Evolutionary conservation across 2,888 invertebrate genomes (phyloP).

Genomic region (Torymus aiolomorphi): DNA sequence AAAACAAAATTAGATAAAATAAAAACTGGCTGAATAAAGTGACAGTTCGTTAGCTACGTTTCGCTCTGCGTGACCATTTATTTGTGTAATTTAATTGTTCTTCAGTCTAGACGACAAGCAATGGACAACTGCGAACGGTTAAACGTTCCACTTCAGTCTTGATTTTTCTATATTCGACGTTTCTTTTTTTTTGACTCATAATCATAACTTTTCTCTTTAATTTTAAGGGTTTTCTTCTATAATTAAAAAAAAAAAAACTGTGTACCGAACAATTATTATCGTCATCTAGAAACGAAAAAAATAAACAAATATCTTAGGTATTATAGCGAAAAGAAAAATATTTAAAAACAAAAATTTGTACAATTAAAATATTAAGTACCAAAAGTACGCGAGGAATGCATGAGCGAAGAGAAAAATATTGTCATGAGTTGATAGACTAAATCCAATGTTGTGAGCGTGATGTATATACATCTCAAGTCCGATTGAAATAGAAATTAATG

Average conservation of each 20-base stretch:
- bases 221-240: constrained; percentile 54
- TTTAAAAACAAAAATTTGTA: constrained; percentile 69
- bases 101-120: constrained; percentile 40
- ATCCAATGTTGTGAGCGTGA: constrained; percentile 43
- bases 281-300: constrained; percentile 58
- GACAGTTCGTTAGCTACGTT: too few relatives aligned
- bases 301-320: constrained; percentile 62
- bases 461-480: constrained; percentile 45
- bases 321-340: constrained; percentile 65
- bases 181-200: constrained; percentile 31
- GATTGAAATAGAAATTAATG: constrained; percentile 39
- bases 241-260: constrained; percentile 52
- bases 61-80: constrained; percentile 25
- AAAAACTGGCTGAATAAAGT: too few relatives aligned
- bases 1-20: too few relatives aligned
- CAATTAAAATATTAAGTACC: constrained; percentile 71
- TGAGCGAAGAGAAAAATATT: constrained; percentile 50
- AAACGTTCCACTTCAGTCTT: constrained; percentile 38
- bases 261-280: constrained; percentile 53
- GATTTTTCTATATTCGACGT: constrained; percentile 35
- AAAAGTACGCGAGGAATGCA: constrained; percentile 61
- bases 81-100: constrained; percentile 53
- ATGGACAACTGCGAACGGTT: constrained; percentile 36
- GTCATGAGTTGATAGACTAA: constrained; percentile 58
- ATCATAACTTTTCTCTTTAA: constrained; percentile 41